phyloP scores from a whole-genome alignment of 2,888 invertebrate genomes.

The Apodemia mormo region DNA sequence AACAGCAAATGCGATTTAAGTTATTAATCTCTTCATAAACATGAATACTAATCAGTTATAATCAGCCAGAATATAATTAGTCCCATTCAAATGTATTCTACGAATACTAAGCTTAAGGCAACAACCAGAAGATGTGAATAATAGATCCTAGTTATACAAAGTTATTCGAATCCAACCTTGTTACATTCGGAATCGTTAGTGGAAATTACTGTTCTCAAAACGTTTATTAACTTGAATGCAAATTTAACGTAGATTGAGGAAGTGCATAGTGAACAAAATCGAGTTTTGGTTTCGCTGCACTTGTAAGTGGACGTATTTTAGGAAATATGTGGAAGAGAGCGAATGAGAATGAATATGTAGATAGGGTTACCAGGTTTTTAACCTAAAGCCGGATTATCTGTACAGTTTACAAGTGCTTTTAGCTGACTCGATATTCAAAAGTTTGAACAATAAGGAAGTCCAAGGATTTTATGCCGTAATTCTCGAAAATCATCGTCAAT shows the following conservation, averaged over 20 bases:
- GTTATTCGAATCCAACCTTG: slow-evolving; percentile 26
- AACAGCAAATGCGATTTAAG: no score
- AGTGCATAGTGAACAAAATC: slow-evolving; percentile 7
- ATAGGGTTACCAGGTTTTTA: background rate
- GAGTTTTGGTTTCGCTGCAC: slow-evolving; percentile 5
- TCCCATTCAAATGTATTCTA: background rate
- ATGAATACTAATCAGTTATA: no score
- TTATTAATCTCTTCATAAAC: no score
- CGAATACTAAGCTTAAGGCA: background rate
- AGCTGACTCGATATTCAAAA: no score
- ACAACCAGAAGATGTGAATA: background rate
- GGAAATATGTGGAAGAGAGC: background rate
- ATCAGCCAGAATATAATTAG: no score
- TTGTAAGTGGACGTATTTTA: slow-evolving; percentile 6
- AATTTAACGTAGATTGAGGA: slow-evolving; percentile 28
- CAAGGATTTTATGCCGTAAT: no score
- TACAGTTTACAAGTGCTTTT: no score
- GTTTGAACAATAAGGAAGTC: no score
- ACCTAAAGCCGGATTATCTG: no score
- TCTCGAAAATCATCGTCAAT: no score
- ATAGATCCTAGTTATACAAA: slow-evolving; percentile 5
- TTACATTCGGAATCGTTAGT: slow-evolving; percentile 28
- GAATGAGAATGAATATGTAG: background rate
- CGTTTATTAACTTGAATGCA: slow-evolving; percentile 34
- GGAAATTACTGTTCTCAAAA: slow-evolving; percentile 34